Evolutionary conservation across 2,797 vertebrate species (phyloP).

Genomic region (Streptopelia turtur): DNA sequence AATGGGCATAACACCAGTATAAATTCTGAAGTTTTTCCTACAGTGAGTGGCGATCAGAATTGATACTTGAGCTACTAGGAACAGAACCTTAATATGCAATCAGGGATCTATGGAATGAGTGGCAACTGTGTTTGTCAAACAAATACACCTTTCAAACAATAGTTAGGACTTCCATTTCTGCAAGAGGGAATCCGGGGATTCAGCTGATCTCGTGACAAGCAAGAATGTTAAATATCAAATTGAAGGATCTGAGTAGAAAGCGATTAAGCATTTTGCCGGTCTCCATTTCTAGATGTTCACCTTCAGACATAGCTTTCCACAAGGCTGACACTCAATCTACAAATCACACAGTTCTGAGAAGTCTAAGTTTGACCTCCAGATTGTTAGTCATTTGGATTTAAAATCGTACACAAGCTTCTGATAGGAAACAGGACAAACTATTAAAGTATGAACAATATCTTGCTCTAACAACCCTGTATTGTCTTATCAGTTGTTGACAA

Average conservation of each 20-base stretch:
- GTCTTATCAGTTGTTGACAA: neutral
- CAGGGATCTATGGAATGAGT: neutral
- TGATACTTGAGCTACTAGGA: neutral
- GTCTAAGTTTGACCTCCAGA: neutral
- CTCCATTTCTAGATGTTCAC: neutral
- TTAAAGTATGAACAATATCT: neutral
- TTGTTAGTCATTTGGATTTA: neutral
- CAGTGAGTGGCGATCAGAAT: neutral
- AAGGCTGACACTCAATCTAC: neutral
- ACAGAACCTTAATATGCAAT: neutral
- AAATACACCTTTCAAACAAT: neutral
- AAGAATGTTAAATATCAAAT: neutral
- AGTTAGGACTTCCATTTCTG: neutral
- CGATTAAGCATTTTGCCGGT: neutral
- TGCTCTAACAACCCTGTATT: neutral
- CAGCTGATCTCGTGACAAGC: neutral
- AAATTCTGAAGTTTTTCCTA: neutral
- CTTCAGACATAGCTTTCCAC: neutral
- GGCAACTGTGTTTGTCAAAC: neutral
- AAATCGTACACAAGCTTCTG: neutral
- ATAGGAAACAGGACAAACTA: neutral
- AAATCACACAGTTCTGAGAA: neutral
- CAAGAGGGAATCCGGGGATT: neutral
- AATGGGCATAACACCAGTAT: neutral
- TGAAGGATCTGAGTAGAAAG: neutral